Conservation (phyloP, 2,888 invertebrate species). For the Drosophila limbata region DNA sequence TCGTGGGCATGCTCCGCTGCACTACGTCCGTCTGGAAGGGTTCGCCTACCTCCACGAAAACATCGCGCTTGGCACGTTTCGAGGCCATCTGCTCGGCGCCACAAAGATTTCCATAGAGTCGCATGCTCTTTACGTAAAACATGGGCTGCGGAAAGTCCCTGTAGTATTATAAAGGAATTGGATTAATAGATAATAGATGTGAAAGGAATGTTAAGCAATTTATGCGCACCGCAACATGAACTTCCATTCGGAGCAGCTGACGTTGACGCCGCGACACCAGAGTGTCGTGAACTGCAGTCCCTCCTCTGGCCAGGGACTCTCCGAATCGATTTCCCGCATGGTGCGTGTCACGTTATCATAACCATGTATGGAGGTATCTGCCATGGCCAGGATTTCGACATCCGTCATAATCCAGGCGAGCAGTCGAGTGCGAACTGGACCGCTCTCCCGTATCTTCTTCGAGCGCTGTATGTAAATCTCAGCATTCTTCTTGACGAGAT, state of each 20-base stretch:
- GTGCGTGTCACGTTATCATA: conserved; percentile 90
- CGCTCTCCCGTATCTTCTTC: conserved; percentile 87
- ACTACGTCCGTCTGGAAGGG: conserved; percentile 94
- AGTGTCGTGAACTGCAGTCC: conserved; percentile 94
- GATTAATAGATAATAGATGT: not conserved
- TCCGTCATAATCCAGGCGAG: conserved; percentile 94
- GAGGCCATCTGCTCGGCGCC: conserved; percentile 95
- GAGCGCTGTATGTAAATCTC: conserved; percentile 98
- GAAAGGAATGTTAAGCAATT: not conserved
- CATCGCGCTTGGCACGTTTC: conserved; percentile 86
- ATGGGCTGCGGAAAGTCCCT: conserved; percentile 98
- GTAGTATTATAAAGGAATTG: not conserved
- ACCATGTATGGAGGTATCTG: conserved; percentile 95
- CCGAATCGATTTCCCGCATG: conserved; percentile 93
- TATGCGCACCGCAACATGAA: conserved; percentile 88
- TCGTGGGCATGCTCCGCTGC: conserved; percentile 95
- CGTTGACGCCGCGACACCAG: conserved; percentile 95
- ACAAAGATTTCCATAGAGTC: conserved; percentile 94
- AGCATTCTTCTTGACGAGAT: conserved; percentile 95
- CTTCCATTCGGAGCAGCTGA: conserved; percentile 94
- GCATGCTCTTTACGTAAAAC: conserved; percentile 92
- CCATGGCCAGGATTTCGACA: conserved; percentile 89
- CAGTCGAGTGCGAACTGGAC: conserved; percentile 90
- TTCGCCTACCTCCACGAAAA: conserved; percentile 89
- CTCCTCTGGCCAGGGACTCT: conserved; percentile 97